Conservation (phyloP, 2,888 invertebrate species). For the Stomorhina lunata region DNA sequence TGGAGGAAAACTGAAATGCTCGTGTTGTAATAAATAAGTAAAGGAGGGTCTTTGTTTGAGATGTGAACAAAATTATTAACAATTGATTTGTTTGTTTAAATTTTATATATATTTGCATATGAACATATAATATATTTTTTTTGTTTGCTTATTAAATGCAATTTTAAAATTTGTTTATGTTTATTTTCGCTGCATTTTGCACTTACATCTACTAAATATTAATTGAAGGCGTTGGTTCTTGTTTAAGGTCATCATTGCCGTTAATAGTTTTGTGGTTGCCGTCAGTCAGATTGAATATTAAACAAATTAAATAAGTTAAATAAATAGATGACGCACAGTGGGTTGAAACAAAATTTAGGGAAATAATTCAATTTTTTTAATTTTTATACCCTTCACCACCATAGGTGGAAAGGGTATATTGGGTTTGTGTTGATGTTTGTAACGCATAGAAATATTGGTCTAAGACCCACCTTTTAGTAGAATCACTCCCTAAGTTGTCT, state of each 20-base stretch:
- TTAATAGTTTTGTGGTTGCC: background rate
- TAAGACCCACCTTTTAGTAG: no score
- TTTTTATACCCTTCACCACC: no score
- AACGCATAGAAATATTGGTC: no score
- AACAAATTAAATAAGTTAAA: no score
- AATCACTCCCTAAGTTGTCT: no score
- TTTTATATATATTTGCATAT: background rate
- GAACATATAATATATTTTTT: background rate
- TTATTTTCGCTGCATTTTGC: background rate
- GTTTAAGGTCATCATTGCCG: slow-evolving; percentile 49
- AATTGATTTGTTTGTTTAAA: slow-evolving; percentile 45
- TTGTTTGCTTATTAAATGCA: slow-evolving; percentile 39
- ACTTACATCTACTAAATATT: slow-evolving; percentile 7
- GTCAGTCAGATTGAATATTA: background rate
- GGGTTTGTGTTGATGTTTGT: no score
- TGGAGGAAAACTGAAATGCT: background rate
- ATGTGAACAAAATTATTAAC: slow-evolving; percentile 45
- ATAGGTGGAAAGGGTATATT: no score
- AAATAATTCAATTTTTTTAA: no score
- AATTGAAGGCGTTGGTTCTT: slow-evolving; percentile 59
- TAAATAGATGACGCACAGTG: slow-evolving; percentile 22
- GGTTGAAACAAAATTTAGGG: no score
- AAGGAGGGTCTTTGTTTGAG: slow-evolving; percentile 45
- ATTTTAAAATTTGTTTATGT: slow-evolving; percentile 32
- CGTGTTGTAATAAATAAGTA: slow-evolving; percentile 21